Percentiles rank a stretch among this genome's conserved stretches.
Evolutionary conservation across 2,113 vertebrate species (phyloP).

Genomic region (Piaya cayana): DNA sequence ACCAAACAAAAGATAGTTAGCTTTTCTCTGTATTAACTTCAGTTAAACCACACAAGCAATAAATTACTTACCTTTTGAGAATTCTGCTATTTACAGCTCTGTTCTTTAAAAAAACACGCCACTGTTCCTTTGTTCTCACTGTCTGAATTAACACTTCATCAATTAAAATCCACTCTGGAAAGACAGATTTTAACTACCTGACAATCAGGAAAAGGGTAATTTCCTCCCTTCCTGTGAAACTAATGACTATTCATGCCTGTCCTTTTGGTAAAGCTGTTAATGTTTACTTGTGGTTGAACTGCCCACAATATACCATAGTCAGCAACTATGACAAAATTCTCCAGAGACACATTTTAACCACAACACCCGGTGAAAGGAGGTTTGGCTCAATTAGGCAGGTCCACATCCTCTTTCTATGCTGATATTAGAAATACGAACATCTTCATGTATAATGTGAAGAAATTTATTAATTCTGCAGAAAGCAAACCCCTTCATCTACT

Average conservation of each 20-base stretch:
- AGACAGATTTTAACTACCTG: background rate
- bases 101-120: background rate
- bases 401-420: background rate
- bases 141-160: background rate
- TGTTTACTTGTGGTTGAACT: constrained; percentile 44
- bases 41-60: background rate
- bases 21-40: background rate
- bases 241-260: constrained; percentile 31
- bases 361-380: background rate
- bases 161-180: constrained; percentile 31
- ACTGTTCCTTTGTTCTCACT: background rate
- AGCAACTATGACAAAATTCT: constrained; percentile 52
- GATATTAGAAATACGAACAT: background rate
- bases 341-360: background rate
- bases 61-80: background rate
- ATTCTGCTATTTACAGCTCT: background rate
- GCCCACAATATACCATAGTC: background rate
- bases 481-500: background rate
- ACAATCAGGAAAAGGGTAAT: constrained; percentile 51
- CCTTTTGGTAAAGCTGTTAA: constrained; percentile 44
- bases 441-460: background rate
- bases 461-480: background rate
- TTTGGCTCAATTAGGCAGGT: background rate
- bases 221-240: constrained; percentile 63
- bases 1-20: background rate